Conservation (phyloP, 2,888 invertebrate genomes). For the Eremobia ochroleuca region DNA sequence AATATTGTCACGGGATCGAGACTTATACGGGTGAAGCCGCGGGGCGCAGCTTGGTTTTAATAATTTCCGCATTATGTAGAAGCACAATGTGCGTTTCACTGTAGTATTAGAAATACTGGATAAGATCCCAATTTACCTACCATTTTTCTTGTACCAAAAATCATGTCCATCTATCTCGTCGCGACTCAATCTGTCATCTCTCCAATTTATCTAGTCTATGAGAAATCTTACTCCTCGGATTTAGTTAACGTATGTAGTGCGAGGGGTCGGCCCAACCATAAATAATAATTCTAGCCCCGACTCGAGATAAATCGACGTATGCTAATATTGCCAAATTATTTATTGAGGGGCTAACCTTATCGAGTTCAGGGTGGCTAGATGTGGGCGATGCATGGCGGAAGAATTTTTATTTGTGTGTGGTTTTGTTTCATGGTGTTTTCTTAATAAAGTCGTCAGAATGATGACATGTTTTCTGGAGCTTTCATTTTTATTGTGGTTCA, state of each 20-base stretch:
- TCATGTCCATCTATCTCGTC: background rate
- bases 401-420: background rate
- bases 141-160: background rate
- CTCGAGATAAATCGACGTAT: slow-evolving; percentile 90
- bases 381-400: slow-evolving; percentile 6
- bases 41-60: too few relatives aligned
- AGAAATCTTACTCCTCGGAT: slow-evolving; percentile 79
- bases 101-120: too few relatives aligned
- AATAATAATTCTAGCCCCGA: slow-evolving; percentile 88
- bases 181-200: slow-evolving; percentile 27
- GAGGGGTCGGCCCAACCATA: slow-evolving; percentile 81
- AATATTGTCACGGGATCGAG: too few relatives aligned
- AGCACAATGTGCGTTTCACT: too few relatives aligned
- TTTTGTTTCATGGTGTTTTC: background rate
- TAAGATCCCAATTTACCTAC: background rate
- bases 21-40: too few relatives aligned
- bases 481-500: background rate
- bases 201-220: slow-evolving; percentile 58
- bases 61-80: too few relatives aligned
- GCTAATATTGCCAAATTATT: slow-evolving; percentile 90
- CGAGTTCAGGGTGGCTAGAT: slow-evolving; percentile 57
- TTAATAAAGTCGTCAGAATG: background rate
- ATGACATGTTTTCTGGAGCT: background rate
- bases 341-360: slow-evolving; percentile 86
- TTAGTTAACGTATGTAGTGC: slow-evolving; percentile 88